Percentiles rank a stretch among this genome's conserved stretches.
Evolutionary conservation across 2,113 vertebrate genomes (phyloP).

Genomic region (Cyanoliseus patagonus): DNA sequence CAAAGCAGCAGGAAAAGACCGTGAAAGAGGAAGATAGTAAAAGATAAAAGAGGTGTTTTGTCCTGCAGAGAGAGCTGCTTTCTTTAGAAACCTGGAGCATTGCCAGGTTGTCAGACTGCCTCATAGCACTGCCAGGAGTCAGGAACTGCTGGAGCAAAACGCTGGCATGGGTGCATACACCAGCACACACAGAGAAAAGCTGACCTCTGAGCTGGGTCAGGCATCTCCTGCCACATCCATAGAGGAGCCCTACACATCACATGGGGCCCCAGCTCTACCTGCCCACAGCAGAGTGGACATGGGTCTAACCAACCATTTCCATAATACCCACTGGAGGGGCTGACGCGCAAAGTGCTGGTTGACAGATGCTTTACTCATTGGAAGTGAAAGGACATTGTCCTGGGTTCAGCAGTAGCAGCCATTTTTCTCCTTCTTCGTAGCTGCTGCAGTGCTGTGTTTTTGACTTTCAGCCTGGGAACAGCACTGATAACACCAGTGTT

Average conservation of each 20-base stretch:
- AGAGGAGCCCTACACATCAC: background rate
- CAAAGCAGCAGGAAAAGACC: background rate
- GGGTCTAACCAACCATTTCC: background rate
- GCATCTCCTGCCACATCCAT: background rate
- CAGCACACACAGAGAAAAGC: background rate
- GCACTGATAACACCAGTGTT: too few relatives aligned
- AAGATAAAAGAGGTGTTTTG: background rate
- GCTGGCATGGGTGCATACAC: too few relatives aligned
- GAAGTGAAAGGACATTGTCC: background rate
- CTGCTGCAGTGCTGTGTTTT: too few relatives aligned
- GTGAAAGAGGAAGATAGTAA: background rate
- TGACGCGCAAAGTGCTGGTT: background rate
- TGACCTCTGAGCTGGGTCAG: background rate
- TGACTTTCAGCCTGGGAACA: too few relatives aligned
- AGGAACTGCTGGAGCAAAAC: background rate
- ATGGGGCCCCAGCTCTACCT: background rate
- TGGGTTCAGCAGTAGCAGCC: too few relatives aligned
- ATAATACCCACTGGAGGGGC: background rate
- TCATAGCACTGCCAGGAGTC: background rate
- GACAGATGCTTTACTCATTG: background rate
- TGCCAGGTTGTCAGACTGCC: fast-evolving
- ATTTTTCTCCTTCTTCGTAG: too few relatives aligned
- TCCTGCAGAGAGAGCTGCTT: background rate
- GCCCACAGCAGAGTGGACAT: background rate
- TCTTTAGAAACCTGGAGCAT: background rate